Base-by-base conservation (phyloP, 2,113 vertebrate genomes). In the Cebidichthys violaceus region DNA sequence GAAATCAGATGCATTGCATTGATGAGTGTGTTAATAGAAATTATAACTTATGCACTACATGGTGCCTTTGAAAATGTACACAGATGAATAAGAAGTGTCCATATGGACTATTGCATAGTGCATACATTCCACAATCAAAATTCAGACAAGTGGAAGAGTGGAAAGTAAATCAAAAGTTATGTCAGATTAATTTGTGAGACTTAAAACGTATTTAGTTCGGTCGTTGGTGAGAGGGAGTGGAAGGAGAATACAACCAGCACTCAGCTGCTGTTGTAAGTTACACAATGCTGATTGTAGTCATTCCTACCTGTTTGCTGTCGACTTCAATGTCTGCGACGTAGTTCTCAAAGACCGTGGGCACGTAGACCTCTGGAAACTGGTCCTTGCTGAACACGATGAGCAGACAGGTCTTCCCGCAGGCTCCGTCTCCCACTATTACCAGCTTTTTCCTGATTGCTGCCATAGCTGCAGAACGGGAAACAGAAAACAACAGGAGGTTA, bases 381-480 rank as follows among this genome's bases (percentile, higher is more conserved):
- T 99, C 98, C 95, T 99, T 99, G 92, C 98, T 99, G 94, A 99
- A 99, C 83, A 99, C 97, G 9, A 99, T 99, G 88, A 99, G 97
- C 87, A 99, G 96, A 92, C 98, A 99, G 43, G 98, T 99, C 93
- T 99, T 99, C 64, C 98, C 98, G 90, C 98, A 99, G 68, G 98
- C 98, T 88, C 98, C 98, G 91, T 99, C 98, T 88, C 98, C 98
- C 55, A 99, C 98, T 93, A 99, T 99, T 80, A 99, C 98, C 95
- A 99, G 94, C 94, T 99, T 99, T 96, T 99, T 99, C 90, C 98
- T 96, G 95, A 99, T 99, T 87, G 98, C 98, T 93, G 98, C 98
- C 98, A 99, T 99, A 67, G 79, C 98, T 98, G 92, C 72, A 82
- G 57, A 20, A 68, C 6, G 57, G 75, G 24, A n/a, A n/a, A 65